Evolutionary conservation across 2,113 vertebrate genomes (phyloP).

Genomic region (Brachionichthys hirsutus): DNA sequence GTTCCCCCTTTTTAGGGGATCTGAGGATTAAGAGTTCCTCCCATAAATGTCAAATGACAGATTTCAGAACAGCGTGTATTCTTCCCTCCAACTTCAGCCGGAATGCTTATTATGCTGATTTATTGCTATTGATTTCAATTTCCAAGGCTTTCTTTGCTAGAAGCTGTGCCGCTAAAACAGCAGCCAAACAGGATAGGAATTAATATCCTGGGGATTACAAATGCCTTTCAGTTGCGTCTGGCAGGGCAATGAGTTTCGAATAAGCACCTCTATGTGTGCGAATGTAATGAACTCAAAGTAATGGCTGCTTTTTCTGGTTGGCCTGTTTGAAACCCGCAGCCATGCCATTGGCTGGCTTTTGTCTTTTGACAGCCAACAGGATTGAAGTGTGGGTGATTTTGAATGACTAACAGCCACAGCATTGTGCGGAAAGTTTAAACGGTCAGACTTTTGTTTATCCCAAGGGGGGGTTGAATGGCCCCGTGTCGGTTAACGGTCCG

Average conservation of each 20-base stretch:
- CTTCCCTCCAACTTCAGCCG: slow-evolving; percentile 36
- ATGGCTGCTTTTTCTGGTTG: slow-evolving; percentile 34
- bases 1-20: slow-evolving; percentile 29
- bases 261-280: slow-evolving; percentile 25
- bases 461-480: slow-evolving; percentile 42
- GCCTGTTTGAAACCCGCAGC: slow-evolving; percentile 47
- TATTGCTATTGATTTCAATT: slow-evolving; percentile 74
- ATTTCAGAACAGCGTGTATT: slow-evolving; percentile 45
- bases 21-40: slow-evolving; percentile 59
- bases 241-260: slow-evolving; percentile 48
- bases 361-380: slow-evolving; percentile 43
- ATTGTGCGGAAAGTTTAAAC: slow-evolving; percentile 54
- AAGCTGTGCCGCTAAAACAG: slow-evolving; percentile 62
- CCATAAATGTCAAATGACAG: slow-evolving; percentile 65
- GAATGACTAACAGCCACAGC: slow-evolving; percentile 38
- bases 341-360: slow-evolving; percentile 44
- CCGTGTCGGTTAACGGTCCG: slow-evolving; percentile 32
- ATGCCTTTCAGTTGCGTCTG: slow-evolving; percentile 59
- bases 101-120: slow-evolving; percentile 73
- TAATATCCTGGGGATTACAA: slow-evolving; percentile 58
- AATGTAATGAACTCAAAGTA: slow-evolving; percentile 34
- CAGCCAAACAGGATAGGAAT: slow-evolving; percentile 51
- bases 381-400: slow-evolving; percentile 40
- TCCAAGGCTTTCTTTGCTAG: slow-evolving; percentile 59
- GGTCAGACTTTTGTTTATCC: slow-evolving; percentile 47